Base-by-base conservation (phyloP, 2,888 invertebrate genomes). In the Drosophila glabriapex region DNA sequence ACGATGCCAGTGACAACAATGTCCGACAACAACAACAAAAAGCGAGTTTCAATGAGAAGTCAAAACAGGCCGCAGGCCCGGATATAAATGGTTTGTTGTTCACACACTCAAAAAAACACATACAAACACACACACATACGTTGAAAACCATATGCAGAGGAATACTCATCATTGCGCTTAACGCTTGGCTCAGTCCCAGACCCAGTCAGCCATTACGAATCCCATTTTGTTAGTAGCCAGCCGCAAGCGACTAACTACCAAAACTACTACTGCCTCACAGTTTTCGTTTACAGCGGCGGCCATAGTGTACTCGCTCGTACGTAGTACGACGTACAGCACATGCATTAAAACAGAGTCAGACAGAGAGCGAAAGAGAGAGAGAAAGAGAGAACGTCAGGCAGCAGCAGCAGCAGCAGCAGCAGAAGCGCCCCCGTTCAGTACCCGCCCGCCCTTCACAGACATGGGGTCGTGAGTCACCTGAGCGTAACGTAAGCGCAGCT, bases 401-500 rank as follows among this genome's bases (percentile, higher is more conserved):
- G 5, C 35, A 35, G 35, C 39, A 35, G 35, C 39, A 19, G n/a
- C 37, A 49, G 9, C 28, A 28, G 28, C 50, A 28, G 52, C 33
- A 65, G 60, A 68, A 72, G 65, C 74, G 78, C 70, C 63, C 65
- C 71, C 63, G 68, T 71, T 71, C 55, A 49, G 50, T 43, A 59
- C 68, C 76, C 78, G 80, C 80, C 73, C 65, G 76, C 80, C 78
- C 84, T 71, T 59, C 80, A 22, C 35, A 56, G 50, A 55, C 39
- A 29, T 52, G 39, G 60, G 54, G 52, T 82, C 82, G 91, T 92
- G 92, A 92, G 88, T 91, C 92, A 92, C 89, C 92, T 89, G 91
- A 91, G 91, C 92, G 91, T 89, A 92, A 91, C 92, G 89, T 90
- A 89, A 87, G 88, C 91, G 76, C 76, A 84, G 84, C 79, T 81